Conservation (phyloP, 2,888 invertebrate genomes). For the Yponomeuta cagnagella region DNA sequence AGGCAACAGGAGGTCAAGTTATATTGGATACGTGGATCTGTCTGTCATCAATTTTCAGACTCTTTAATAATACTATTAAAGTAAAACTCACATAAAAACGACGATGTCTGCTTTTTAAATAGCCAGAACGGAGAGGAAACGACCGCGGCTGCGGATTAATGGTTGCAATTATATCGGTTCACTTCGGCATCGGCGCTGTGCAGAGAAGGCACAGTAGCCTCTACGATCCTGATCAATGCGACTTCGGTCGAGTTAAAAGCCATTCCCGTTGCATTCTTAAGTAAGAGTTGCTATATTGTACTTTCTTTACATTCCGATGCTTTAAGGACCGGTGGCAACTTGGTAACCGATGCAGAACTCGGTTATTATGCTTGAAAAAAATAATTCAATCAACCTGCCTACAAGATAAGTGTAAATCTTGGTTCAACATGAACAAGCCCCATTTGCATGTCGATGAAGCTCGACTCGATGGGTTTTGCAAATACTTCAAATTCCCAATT, state of each 20-base stretch:
- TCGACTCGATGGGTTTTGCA: neutral
- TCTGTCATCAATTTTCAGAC: conserved; percentile 17
- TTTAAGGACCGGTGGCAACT: neutral
- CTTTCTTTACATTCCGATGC: neutral
- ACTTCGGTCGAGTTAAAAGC: neutral
- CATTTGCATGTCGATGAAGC: neutral
- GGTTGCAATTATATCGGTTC: conserved; percentile 53
- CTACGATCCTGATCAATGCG: neutral
- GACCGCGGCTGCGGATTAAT: conserved; percentile 48
- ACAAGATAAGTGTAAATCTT: neutral
- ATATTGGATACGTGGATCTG: too few relatives aligned
- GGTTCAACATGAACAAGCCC: neutral
- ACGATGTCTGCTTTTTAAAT: conserved; percentile 26
- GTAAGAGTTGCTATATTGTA: neutral
- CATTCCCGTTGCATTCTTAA: neutral
- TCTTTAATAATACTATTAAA: conserved; percentile 27
- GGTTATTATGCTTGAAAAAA: neutral
- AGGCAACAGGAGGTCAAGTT: too few relatives aligned
- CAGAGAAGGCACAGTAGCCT: neutral
- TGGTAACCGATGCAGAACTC: neutral
- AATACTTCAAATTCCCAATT: neutral
- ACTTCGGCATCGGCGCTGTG: conserved; percentile 26
- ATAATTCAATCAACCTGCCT: neutral
- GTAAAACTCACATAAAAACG: conserved; percentile 32
- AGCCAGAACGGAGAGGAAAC: conserved; percentile 35